These are phyloP conservation scores for Pristiophorus japonicus DNA, from an alignment of 2,113 vertebrate genomes.

Conservation along the genomic window DNA sequence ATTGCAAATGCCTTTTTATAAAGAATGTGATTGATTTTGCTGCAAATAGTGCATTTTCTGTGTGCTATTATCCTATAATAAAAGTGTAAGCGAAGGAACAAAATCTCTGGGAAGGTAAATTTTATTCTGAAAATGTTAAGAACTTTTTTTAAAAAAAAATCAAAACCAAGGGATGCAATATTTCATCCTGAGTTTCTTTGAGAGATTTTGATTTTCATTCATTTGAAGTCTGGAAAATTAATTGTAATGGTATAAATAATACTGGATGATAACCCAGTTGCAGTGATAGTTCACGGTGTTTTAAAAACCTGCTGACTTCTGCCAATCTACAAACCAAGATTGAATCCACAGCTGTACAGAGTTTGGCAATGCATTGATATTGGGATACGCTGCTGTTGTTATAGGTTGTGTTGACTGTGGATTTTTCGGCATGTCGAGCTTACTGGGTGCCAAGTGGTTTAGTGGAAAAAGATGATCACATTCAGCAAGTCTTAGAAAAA, in stretches of 20 bases:
- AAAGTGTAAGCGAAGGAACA: not conserved
- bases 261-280: not conserved
- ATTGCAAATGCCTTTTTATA: not conserved
- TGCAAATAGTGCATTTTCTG: not conserved
- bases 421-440: constrained; percentile 64
- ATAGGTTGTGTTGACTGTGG: constrained; percentile 66
- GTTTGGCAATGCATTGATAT: not conserved
- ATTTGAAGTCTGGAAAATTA: not conserved
- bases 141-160: not conserved
- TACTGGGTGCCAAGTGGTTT: constrained; percentile 64
- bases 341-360: not conserved
- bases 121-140: not conserved
- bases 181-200: too few relatives aligned
- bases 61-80: not conserved
- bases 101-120: not conserved
- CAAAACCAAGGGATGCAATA: not conserved
- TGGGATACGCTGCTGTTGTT: not conserved
- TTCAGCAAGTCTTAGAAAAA: constrained; percentile 52
- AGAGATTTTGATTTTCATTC: not conserved
- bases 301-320: not conserved
- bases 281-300: not conserved
- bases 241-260: not conserved
- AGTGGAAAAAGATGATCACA: constrained; percentile 44
- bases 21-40: not conserved
- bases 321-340: not conserved